Conservation (phyloP, 2,888 invertebrate species). For the Andrena fulva region DNA sequence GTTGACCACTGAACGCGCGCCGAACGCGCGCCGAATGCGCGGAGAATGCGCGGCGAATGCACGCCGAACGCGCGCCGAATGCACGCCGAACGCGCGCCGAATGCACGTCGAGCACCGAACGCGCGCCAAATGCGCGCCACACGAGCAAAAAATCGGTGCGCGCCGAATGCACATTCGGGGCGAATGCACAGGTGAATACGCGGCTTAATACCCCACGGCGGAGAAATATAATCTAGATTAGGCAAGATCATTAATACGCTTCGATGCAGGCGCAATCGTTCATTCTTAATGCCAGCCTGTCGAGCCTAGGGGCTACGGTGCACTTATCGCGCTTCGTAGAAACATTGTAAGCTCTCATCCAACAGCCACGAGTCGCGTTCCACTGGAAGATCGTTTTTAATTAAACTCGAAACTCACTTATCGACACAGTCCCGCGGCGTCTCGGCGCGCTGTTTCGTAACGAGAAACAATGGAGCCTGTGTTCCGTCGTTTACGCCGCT, state of each 20-base stretch:
- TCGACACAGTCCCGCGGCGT: constrained; percentile 26
- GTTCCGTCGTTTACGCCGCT: not conserved
- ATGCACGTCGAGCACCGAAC: too few species aligned
- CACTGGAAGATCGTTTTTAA: constrained; percentile 57
- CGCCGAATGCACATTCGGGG: too few species aligned
- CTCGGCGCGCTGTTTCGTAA: constrained; percentile 18
- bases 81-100: too few species aligned
- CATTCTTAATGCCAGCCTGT: constrained; percentile 34
- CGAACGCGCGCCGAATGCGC: too few species aligned
- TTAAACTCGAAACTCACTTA: constrained; percentile 61
- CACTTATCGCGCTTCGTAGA: constrained; percentile 52
- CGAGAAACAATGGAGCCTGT: constrained; percentile 22
- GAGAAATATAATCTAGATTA: not conserved
- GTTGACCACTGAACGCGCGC: too few species aligned
- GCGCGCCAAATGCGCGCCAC: too few species aligned
- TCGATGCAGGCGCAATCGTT: constrained; percentile 25
- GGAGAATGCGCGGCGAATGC: too few species aligned
- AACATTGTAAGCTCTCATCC: constrained; percentile 35
- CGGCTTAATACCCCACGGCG: not conserved
- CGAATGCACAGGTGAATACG: too few species aligned
- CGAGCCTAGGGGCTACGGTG: not conserved
- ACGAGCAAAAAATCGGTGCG: too few species aligned
- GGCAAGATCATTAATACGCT: constrained; percentile 17
- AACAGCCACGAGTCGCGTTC: constrained; percentile 44
- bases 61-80: too few species aligned